These are phyloP conservation scores for Tyria jacobaeae DNA, from an alignment of 2,888 invertebrate species.

Conservation along the genomic window DNA sequence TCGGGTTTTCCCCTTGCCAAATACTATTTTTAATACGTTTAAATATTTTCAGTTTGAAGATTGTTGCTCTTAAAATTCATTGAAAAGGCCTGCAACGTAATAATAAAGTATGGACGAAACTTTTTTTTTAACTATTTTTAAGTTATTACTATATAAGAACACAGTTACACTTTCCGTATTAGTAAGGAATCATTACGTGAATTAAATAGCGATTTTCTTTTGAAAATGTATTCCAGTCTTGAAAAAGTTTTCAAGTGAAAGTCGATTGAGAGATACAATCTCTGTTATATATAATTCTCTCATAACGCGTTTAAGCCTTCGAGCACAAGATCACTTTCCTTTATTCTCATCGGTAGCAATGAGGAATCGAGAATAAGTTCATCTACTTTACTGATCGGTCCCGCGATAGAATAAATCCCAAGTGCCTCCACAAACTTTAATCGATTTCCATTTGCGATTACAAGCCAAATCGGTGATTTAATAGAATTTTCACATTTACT, in stretches of 20 bases:
- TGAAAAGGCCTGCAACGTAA: too few species aligned
- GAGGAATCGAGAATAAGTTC: slow-evolving; percentile 63
- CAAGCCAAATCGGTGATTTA: slow-evolving; percentile 63
- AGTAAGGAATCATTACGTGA: too few species aligned
- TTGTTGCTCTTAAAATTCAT: too few species aligned
- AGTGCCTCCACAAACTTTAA: slow-evolving; percentile 64
- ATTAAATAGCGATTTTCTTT: neutral
- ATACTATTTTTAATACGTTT: neutral
- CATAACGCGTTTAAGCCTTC: slow-evolving; percentile 35
- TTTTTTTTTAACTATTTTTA: too few species aligned
- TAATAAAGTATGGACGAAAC: too few species aligned
- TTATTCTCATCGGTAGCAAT: slow-evolving; percentile 58
- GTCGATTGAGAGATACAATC: slow-evolving; percentile 42
- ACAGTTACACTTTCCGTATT: too few species aligned
- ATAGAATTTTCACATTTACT: slow-evolving; percentile 69
- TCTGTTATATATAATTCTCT: slow-evolving; percentile 24
- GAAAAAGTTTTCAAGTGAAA: slow-evolving; percentile 27
- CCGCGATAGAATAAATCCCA: slow-evolving; percentile 48
- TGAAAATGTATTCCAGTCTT: neutral
- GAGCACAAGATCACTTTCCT: slow-evolving; percentile 51
- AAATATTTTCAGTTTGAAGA: too few species aligned
- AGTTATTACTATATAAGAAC: too few species aligned
- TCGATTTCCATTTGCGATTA: slow-evolving; percentile 68
- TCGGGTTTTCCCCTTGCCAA: neutral
- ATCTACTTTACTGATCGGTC: slow-evolving; percentile 62